A percentile compares a stretch with the other conserved stretches of the same genome.
Evolutionary conservation across 1,140 invertebrate genomes (phyloP).

Genomic region (Ooceraea biroi): DNA sequence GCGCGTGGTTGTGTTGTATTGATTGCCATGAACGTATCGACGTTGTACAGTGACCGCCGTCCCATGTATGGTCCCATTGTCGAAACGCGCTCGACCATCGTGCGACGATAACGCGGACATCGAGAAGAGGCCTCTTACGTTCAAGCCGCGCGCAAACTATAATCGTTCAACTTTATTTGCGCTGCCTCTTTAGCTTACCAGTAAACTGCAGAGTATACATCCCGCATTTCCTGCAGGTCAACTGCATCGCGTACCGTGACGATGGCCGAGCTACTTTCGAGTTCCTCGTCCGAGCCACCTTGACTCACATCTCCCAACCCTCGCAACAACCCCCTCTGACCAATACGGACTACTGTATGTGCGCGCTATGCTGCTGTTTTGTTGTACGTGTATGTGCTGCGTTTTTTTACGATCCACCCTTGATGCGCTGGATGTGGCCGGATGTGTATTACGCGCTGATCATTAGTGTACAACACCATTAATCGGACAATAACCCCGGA

Average conservation of each 20-base stretch:
- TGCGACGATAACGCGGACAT: not conserved
- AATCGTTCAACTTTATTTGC: not conserved
- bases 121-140: not conserved
- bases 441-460: conserved; percentile 1
- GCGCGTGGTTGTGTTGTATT: conserved; percentile 38
- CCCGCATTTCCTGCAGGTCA: not conserved
- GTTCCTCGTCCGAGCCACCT: not conserved
- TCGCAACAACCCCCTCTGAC: conserved; percentile 31
- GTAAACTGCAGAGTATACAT: not conserved
- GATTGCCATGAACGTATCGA: conserved; percentile 42
- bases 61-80: not conserved
- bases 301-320: conserved; percentile 27
- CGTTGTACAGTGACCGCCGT: conserved; percentile 14
- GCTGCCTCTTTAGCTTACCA: not conserved
- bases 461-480: conserved; percentile 37
- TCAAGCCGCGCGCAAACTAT: not conserved
- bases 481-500: conserved; percentile 38
- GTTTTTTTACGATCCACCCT: conserved; percentile 53
- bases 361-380: conserved; percentile 22
- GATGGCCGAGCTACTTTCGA: conserved; percentile 35
- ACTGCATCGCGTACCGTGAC: not conserved
- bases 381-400: conserved; percentile 22
- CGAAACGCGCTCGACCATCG: conserved; percentile 29
- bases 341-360: conserved; percentile 9
- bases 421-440: conserved; percentile 48